Evolutionary conservation across 2,113 vertebrate species (phyloP).

Genomic region (Herpetotheres cachinnans): DNA sequence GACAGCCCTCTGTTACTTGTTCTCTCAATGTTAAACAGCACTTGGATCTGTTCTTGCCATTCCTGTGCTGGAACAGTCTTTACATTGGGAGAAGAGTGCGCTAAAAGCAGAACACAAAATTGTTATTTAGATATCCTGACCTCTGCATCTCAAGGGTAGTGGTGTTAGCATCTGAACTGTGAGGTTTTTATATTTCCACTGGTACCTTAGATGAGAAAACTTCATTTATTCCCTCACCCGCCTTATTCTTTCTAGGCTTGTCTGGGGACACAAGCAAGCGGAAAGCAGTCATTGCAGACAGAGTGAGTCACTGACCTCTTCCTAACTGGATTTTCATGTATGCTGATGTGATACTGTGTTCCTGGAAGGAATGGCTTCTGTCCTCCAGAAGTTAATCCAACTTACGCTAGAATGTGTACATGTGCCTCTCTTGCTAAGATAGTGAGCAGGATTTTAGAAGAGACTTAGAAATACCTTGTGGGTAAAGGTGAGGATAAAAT

Average conservation of each 20-base stretch:
- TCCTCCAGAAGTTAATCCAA: not conserved
- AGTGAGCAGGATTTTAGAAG: not conserved
- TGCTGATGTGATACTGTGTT: not conserved
- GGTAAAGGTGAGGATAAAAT: not conserved
- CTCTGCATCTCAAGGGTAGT: not conserved
- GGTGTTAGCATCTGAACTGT: not conserved
- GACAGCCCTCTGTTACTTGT: not conserved
- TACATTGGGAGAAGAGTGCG: not conserved
- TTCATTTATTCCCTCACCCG: not conserved
- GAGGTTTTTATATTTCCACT: not conserved
- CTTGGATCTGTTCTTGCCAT: not conserved
- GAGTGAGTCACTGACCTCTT: slow-evolving; percentile 75
- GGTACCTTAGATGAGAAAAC: not conserved
- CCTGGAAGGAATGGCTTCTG: not conserved
- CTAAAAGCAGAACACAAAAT: not conserved
- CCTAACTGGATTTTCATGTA: not conserved
- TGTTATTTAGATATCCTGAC: not conserved
- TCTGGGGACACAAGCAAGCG: slow-evolving; percentile 86
- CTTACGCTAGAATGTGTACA: not conserved
- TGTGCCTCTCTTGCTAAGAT: not conserved
- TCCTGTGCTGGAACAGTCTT: not conserved
- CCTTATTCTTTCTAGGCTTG: slow-evolving; percentile 75
- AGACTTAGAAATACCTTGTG: not conserved
- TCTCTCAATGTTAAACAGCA: not conserved
- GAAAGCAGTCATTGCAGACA: slow-evolving; percentile 87